phyloP scores from a whole-genome alignment of 2,797 vertebrate species.

The Rhincodon typus region DNA sequence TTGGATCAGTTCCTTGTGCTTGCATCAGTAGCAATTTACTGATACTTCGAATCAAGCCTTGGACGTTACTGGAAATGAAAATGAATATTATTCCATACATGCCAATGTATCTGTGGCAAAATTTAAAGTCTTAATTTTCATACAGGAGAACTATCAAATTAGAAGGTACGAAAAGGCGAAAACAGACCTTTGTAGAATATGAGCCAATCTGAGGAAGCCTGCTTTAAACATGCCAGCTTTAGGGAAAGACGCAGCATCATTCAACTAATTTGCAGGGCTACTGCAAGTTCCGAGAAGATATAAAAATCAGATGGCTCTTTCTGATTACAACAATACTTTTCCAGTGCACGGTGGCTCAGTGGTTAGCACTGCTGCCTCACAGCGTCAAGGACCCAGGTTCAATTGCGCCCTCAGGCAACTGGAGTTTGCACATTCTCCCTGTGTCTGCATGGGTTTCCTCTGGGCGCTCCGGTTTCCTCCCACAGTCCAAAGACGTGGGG shows the following conservation, averaged over 20 bases:
- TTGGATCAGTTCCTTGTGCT: slow-evolving; percentile 56
- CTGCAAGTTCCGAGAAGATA: background rate
- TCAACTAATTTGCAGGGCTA: background rate
- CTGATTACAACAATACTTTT: background rate
- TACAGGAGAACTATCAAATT: background rate
- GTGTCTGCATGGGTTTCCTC: too few species aligned
- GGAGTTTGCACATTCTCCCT: too few species aligned
- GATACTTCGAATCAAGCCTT: slow-evolving; percentile 79
- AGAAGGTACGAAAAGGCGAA: background rate
- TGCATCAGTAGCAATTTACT: slow-evolving; percentile 77
- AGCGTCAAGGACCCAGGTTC: too few species aligned
- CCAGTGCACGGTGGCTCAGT: too few species aligned
- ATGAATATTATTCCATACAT: background rate
- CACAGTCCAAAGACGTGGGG: too few species aligned
- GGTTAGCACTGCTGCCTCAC: too few species aligned
- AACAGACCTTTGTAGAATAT: background rate
- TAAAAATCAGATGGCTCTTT: background rate
- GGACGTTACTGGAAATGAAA: slow-evolving; percentile 64
- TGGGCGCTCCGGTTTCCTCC: too few species aligned
- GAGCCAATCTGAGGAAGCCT: background rate
- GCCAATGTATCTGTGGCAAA: background rate
- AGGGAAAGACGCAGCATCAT: background rate
- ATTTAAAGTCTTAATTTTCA: background rate
- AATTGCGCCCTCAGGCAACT: too few species aligned
- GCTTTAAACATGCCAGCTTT: background rate